These are phyloP conservation scores for Choreutis nemorana DNA, from an alignment of 2,888 invertebrate genomes.

Conservation along the genomic window DNA sequence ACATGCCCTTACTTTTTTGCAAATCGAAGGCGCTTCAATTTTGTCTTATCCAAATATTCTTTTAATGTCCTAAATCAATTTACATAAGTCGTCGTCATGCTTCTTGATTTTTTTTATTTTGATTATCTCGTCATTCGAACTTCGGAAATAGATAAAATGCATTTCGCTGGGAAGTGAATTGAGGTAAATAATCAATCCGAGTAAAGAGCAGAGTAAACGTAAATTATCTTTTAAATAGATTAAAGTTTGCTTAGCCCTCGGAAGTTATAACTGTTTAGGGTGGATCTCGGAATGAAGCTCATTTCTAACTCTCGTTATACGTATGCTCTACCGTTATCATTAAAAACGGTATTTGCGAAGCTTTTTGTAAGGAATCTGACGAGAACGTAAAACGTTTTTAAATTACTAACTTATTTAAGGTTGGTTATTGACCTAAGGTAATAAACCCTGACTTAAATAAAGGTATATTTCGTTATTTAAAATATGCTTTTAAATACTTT, in stretches of 20 bases:
- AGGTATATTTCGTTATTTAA: too few relatives aligned
- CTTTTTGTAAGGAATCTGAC: too few relatives aligned
- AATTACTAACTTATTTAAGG: too few relatives aligned
- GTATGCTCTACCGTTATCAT: too few relatives aligned
- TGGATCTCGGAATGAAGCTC: slow-evolving; percentile 30
- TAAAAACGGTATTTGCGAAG: too few relatives aligned
- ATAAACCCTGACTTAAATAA: too few relatives aligned
- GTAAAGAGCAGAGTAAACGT: slow-evolving; percentile 28
- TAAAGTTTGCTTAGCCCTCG: slow-evolving; percentile 27
- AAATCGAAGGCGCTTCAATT: too few relatives aligned
- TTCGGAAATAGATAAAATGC: slow-evolving; percentile 56
- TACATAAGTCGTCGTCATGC: slow-evolving; percentile 42
- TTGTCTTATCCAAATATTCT: slow-evolving; percentile 17
- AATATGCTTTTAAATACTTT: too few relatives aligned
- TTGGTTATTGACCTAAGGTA: too few relatives aligned
- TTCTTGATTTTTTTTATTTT: slow-evolving; percentile 41
- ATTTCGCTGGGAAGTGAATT: slow-evolving; percentile 23
- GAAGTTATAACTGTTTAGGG: slow-evolving; percentile 21
- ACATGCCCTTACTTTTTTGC: slow-evolving; percentile 22
- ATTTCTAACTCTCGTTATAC: too few relatives aligned
- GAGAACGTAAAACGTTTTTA: too few relatives aligned
- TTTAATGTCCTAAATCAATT: slow-evolving; percentile 56
- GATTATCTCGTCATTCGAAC: slow-evolving; percentile 44
- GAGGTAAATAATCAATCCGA: too few relatives aligned
- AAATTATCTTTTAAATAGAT: slow-evolving; percentile 41